Conservation (phyloP, 2,113 vertebrate genomes). For the Nannobrachium achirus region DNA sequence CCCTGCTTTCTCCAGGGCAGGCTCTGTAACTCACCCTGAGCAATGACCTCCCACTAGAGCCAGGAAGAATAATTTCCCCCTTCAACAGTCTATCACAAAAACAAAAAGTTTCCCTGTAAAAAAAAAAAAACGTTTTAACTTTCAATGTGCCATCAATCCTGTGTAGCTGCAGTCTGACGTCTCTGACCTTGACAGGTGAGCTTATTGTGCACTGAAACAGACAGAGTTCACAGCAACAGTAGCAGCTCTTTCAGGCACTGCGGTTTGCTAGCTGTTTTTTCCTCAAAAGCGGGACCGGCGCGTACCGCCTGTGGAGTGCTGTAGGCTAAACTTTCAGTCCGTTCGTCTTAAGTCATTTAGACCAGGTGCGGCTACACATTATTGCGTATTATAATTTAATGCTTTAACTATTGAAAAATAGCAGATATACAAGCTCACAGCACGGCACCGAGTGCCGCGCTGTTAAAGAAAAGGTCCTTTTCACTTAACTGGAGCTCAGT, state of each 20-base stretch:
- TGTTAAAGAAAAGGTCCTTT: too few relatives aligned
- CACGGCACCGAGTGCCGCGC: too few relatives aligned
- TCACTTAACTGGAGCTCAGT: too few relatives aligned
- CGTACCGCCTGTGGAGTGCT: constrained; percentile 46
- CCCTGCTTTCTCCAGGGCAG: too few relatives aligned
- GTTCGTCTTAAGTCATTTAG: constrained; percentile 42
- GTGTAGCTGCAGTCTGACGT: not conserved
- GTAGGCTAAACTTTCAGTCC: constrained; percentile 34
- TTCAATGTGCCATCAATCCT: constrained; percentile 13
- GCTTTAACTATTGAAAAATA: too few relatives aligned
- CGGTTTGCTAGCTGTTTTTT: not conserved
- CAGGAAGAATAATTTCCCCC: too few relatives aligned
- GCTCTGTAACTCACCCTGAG: too few relatives aligned
- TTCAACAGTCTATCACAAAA: not conserved
- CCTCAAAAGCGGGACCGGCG: not conserved
- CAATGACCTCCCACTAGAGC: too few relatives aligned
- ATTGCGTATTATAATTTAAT: too few relatives aligned
- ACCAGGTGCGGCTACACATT: constrained; percentile 1
- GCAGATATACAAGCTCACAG: too few relatives aligned
- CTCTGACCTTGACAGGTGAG: constrained; percentile 12
- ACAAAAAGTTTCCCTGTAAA: constrained; percentile 9
- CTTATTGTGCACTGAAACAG: constrained; percentile 8
- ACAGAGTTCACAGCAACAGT: constrained; percentile 11
- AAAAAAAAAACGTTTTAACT: constrained; percentile 16
- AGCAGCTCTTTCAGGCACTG: constrained; percentile 3